Base-by-base conservation (phyloP, 2,113 vertebrate species). In the Cephalopholis sonnerati region DNA sequence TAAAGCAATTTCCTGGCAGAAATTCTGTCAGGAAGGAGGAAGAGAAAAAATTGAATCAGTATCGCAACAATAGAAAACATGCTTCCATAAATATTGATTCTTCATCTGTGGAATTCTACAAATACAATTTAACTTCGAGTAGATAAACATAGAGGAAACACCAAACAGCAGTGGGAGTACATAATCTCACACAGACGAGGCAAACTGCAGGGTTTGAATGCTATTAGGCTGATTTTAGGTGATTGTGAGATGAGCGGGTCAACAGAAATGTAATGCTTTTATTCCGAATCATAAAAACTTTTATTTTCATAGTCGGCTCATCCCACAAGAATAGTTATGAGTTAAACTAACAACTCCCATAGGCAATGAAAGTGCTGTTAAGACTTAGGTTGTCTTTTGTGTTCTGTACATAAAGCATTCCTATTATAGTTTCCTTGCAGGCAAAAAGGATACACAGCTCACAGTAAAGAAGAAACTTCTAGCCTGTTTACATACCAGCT, bases 341-440 rank as follows among this genome's bases (percentile, higher is more conserved):
- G 24, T 91, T 95, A 91, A 94, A 95, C 81, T 74, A 2, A 91
- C 77, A 74, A 54, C 75, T 87, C 91, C 95, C 89, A 72, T 69
- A 91, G 94, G 91, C 92, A 86, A 87, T 27, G 89, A 91, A 93
- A 88, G 69, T 94, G 86, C 87, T 93, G 80, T 46, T 79, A 81
- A 88, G 90, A 81, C 48, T 61, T 87, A 84, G 84, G 27, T 55
- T 89, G 24, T 61, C 92, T 89, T 89, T 92, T 86, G 74, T 90
- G 82, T 46, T 89, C 36, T 48, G 65, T 62, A 86, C 76, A 82
- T 92, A 87, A 92, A 92, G 67, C 50, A 74, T 85, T 82, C 69
- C 54, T 58, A 24, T 83, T 74, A 76, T 67, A 81, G 58, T 81
- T 78, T 71, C 50, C 50, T 90, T 83, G 36, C 44, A 84, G 77